Conservation (phyloP, 2,888 invertebrate genomes). For the Tachina fera region DNA sequence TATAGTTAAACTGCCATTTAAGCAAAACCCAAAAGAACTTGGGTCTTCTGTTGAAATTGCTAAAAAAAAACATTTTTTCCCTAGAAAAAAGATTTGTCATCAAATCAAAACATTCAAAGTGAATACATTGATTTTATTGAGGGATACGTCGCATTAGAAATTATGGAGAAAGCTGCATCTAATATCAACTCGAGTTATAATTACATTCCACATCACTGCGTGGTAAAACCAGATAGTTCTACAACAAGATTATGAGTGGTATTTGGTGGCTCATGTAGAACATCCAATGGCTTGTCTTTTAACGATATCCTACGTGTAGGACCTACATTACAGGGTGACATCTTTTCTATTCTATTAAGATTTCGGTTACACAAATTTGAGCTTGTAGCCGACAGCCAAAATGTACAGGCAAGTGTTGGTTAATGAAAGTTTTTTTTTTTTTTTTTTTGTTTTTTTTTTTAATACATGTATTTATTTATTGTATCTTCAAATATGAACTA, state of each 20-base stretch:
- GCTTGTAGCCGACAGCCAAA: slow-evolving; percentile 37
- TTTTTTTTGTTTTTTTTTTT: too few relatives aligned
- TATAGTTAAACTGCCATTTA: slow-evolving; percentile 50
- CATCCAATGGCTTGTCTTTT: slow-evolving; percentile 24
- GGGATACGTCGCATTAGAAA: slow-evolving; percentile 40
- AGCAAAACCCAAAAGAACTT: slow-evolving; percentile 19
- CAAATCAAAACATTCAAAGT: slow-evolving; percentile 3
- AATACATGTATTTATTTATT: too few relatives aligned
- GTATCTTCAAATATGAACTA: too few relatives aligned
- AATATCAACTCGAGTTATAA: slow-evolving; percentile 25
- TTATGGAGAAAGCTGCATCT: slow-evolving; percentile 20
- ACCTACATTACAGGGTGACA: slow-evolving; percentile 23
- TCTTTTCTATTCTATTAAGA: slow-evolving; percentile 31
- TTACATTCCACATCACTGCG: slow-evolving; percentile 58
- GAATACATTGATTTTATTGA: slow-evolving; percentile 48
- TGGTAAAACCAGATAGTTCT: slow-evolving; percentile 44
- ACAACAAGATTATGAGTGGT: slow-evolving; percentile 59
- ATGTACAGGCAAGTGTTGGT: slow-evolving; percentile 50
- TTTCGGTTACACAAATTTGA: slow-evolving; percentile 19
- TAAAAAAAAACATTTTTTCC: slow-evolving; percentile 23
- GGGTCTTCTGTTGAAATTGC: slow-evolving; percentile 46
- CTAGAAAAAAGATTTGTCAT: slow-evolving; percentile 28
- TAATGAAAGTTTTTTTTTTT: too few relatives aligned
- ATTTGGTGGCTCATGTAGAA: slow-evolving; percentile 58
- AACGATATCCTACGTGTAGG: slow-evolving; percentile 19